Evolutionary conservation across 2,797 vertebrate genomes (phyloP).

Genomic region (Sylvia borin): DNA sequence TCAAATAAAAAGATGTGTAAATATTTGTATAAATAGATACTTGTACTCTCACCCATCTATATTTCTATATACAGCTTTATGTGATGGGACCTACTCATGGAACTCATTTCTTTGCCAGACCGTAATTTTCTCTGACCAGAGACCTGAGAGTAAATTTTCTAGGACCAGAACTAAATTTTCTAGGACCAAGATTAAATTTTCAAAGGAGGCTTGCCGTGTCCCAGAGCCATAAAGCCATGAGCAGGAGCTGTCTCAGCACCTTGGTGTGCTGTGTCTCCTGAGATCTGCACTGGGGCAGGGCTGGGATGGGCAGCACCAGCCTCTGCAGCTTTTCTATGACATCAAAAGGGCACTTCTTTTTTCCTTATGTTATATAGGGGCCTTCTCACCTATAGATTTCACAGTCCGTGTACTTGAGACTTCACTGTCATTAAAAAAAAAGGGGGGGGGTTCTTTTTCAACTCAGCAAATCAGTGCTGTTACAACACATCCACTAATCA

Average conservation of each 20-base stretch:
- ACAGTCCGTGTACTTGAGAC: not conserved
- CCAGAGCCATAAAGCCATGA: not conserved
- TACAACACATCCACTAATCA: not conserved
- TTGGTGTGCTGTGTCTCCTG: not conserved
- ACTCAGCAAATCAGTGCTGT: not conserved
- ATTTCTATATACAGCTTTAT: not conserved
- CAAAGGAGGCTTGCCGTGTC: not conserved
- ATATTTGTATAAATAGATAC: not conserved
- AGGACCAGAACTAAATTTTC: not conserved
- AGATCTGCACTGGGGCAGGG: not conserved
- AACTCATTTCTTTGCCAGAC: not conserved
- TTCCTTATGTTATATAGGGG: not conserved
- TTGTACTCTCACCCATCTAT: not conserved
- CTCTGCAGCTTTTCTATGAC: not conserved
- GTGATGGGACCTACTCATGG: too few relatives aligned
- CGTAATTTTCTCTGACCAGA: not conserved
- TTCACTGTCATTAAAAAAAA: not conserved
- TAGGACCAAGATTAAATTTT: not conserved
- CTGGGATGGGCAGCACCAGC: not conserved
- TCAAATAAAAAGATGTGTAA: not conserved
- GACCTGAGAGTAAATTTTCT: not conserved
- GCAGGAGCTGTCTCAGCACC: not conserved
- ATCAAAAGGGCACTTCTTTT: accelerated
- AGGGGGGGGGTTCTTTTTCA: not conserved
- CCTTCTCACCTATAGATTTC: not conserved